Conservation (phyloP, 1,140 invertebrate species). For the Drosophila triauraria region DNA sequence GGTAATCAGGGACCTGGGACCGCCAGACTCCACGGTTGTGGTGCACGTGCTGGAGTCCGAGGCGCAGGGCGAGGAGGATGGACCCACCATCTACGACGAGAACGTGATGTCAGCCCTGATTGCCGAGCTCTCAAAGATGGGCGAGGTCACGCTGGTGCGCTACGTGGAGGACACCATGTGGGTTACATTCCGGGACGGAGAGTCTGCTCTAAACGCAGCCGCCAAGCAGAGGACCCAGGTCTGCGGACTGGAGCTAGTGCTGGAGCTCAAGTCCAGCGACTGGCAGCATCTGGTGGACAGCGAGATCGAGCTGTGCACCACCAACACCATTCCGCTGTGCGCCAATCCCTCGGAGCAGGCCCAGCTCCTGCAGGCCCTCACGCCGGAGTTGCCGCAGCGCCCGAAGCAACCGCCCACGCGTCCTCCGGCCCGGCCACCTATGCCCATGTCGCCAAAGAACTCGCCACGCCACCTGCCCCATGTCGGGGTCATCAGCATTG, state of each 20-base stretch:
- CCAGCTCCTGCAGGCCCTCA: conserved; percentile 76
- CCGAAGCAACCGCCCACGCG: conserved; percentile 87
- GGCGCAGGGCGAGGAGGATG: conserved; percentile 81
- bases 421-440: conserved; percentile 87
- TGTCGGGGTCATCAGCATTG: conserved; percentile 81
- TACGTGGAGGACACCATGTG: conserved; percentile 96
- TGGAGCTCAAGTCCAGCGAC: conserved; percentile 93
- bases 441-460: conserved; percentile 86
- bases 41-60: conserved; percentile 87
- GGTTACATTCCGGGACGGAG: conserved; percentile 95
- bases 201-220: conserved; percentile 91
- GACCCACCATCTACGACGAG: conserved; percentile 86
- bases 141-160: conserved; percentile 94
- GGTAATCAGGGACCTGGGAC: conserved; percentile 94
- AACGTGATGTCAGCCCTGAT: conserved; percentile 80
- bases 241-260: conserved; percentile 89
- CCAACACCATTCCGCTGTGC: conserved; percentile 92
- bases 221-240: conserved; percentile 87
- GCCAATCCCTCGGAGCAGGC: conserved; percentile 81
- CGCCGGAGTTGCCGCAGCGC: conserved; percentile 86
- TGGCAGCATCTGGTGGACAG: conserved; percentile 93
- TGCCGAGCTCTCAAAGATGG: conserved; percentile 82
- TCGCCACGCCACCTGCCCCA: conserved; percentile 84
- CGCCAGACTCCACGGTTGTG: conserved; percentile 97
- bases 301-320: conserved; percentile 93